Evolutionary conservation across 2,888 invertebrate species (phyloP).

Genomic region (Epinotia nisella): DNA sequence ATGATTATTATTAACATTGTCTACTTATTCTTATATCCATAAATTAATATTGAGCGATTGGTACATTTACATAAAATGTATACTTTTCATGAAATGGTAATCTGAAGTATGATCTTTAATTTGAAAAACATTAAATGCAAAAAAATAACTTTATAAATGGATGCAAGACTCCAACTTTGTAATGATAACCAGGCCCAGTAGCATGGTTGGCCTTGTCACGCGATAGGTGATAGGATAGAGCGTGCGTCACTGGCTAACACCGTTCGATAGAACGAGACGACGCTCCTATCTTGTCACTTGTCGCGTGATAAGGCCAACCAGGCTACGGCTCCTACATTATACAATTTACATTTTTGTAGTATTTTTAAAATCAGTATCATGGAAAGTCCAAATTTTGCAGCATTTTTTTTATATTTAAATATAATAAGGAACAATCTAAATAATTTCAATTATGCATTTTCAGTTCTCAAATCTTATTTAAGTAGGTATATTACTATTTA

Average conservation of each 20-base stretch:
- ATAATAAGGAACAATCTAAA: constrained; percentile 30
- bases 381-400: background rate
- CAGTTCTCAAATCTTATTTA: constrained; percentile 64
- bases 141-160: background rate
- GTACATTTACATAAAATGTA: constrained; percentile 40
- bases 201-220: too few species aligned
- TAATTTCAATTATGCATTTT: constrained; percentile 46
- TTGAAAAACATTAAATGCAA: background rate
- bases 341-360: background rate
- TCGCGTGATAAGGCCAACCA: too few species aligned
- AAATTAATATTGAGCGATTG: constrained; percentile 55
- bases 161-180: too few species aligned
- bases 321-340: too few species aligned
- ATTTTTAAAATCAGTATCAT: background rate
- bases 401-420: background rate
- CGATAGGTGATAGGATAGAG: too few species aligned
- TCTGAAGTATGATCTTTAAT: background rate
- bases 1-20: constrained; percentile 58
- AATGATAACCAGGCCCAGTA: too few species aligned
- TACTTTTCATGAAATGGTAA: constrained; percentile 46
- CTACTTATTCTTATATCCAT: constrained; percentile 54
- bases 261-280: too few species aligned
- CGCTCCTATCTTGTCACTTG: too few species aligned
- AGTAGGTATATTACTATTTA: constrained; percentile 55
- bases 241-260: too few species aligned